Conservation (phyloP, 2,888 invertebrate genomes). For the Harpalus rubripes region DNA sequence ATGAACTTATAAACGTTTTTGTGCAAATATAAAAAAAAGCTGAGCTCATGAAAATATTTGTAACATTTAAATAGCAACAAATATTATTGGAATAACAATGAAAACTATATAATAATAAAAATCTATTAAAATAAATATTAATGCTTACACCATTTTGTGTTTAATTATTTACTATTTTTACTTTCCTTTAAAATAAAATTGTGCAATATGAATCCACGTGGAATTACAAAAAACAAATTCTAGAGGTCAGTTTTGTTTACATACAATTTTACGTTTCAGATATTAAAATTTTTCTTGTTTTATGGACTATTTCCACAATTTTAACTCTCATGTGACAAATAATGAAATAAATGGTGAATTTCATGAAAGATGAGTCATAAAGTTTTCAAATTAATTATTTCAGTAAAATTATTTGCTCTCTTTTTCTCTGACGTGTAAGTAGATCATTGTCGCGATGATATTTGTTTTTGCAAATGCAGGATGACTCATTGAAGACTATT, state of each 20-base stretch:
- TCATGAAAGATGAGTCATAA: slow-evolving; percentile 20
- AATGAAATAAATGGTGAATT: not conserved
- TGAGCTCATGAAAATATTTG: not conserved
- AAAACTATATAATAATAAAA: not conserved
- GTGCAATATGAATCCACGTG: not conserved
- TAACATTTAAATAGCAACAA: not conserved
- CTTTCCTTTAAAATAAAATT: not conserved
- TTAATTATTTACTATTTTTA: too few relatives aligned
- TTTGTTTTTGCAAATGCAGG: slow-evolving; percentile 24
- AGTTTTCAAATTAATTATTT: slow-evolving; percentile 24
- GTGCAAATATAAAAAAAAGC: not conserved
- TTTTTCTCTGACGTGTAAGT: slow-evolving; percentile 28
- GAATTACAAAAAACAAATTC: not conserved
- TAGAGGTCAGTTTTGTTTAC: not conserved
- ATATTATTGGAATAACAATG: not conserved
- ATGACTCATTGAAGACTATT: slow-evolving; percentile 19
- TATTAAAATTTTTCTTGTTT: not conserved
- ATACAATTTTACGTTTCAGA: not conserved
- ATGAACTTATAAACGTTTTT: not conserved
- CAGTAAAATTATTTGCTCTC: not conserved
- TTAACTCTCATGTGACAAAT: not conserved
- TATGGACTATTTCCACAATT: not conserved
- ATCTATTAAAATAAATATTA: not conserved
- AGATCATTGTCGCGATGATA: slow-evolving; percentile 28
- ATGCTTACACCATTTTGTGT: too few relatives aligned